Conservation (phyloP, 2,888 invertebrate genomes). For the Ditula angustiorana region DNA sequence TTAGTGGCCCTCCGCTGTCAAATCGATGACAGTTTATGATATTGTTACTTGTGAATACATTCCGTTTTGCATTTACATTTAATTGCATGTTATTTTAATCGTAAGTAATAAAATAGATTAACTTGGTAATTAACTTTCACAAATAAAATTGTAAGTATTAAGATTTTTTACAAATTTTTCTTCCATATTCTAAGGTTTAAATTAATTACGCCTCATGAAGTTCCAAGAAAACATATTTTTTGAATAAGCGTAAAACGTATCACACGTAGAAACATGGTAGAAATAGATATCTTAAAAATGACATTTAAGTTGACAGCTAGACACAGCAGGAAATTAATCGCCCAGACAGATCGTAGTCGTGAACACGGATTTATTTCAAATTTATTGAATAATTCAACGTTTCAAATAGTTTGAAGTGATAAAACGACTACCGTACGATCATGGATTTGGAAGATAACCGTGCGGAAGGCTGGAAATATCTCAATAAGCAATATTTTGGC, state of each 20-base stretch:
- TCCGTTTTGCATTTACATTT: not conserved
- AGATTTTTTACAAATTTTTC: no score
- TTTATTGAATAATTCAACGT: slow-evolving; percentile 16
- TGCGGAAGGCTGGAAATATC: slow-evolving; percentile 81
- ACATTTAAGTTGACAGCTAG: slow-evolving; percentile 16
- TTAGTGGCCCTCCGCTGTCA: no score
- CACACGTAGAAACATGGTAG: slow-evolving; percentile 2
- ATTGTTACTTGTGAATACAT: not conserved
- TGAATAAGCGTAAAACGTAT: slow-evolving; percentile 16
- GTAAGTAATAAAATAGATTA: no score
- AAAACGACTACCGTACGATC: not conserved
- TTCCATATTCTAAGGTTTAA: no score
- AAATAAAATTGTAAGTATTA: no score
- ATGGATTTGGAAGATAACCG: slow-evolving; percentile 68
- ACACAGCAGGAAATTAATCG: slow-evolving; percentile 8
- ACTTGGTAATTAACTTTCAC: no score
- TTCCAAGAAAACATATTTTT: no score
- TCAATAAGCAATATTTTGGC: slow-evolving; percentile 81
- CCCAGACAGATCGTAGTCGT: slow-evolving; percentile 18
- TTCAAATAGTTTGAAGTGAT: slow-evolving; percentile 12
- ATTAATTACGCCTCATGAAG: no score
- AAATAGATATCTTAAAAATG: not conserved
- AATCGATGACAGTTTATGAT: not conserved
- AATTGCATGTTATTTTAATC: no score
- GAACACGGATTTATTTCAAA: slow-evolving; percentile 10